These are phyloP conservation scores for Drosophila neotestacea DNA, from an alignment of 2,888 invertebrate species.

Conservation along the genomic window DNA sequence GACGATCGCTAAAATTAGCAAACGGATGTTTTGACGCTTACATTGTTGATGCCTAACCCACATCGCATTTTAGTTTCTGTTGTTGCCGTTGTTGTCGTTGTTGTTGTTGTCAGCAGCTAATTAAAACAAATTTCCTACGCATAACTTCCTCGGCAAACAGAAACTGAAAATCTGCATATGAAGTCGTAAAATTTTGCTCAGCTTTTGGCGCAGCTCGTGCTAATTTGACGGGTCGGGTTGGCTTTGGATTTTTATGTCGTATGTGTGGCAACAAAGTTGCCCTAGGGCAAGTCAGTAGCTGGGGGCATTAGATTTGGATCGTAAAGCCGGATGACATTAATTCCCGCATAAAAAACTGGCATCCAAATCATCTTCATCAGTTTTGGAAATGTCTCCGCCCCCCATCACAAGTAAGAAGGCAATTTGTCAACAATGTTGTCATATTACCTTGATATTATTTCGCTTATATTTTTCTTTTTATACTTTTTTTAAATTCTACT, in stretches of 20 bases:
- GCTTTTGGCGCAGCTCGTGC: conserved; percentile 53
- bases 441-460: conserved; percentile 72
- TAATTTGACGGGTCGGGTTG: conserved; percentile 66
- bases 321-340: conserved; percentile 75
- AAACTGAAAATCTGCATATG: conserved; percentile 65
- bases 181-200: conserved; percentile 67
- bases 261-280: conserved; percentile 68
- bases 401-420: conserved; percentile 33
- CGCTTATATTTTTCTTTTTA: conserved; percentile 11
- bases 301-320: conserved; percentile 57
- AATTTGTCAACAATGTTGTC: conserved; percentile 78
- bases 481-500: conserved; percentile 22
- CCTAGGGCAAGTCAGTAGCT: conserved; percentile 25
- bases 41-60: conserved; percentile 76
- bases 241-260: conserved; percentile 47
- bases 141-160: conserved; percentile 72
- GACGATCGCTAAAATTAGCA: conserved; percentile 64
- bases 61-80: conserved; percentile 44
- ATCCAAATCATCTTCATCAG: conserved; percentile 14
- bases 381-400: not conserved
- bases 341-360: conserved; percentile 39
- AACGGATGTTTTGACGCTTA: conserved; percentile 73
- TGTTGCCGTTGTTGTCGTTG: conserved; percentile 28
- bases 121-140: conserved; percentile 77
- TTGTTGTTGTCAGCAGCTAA: conserved; percentile 77